Conservation (phyloP, 2,888 invertebrate species). For the Acleris laterana region DNA sequence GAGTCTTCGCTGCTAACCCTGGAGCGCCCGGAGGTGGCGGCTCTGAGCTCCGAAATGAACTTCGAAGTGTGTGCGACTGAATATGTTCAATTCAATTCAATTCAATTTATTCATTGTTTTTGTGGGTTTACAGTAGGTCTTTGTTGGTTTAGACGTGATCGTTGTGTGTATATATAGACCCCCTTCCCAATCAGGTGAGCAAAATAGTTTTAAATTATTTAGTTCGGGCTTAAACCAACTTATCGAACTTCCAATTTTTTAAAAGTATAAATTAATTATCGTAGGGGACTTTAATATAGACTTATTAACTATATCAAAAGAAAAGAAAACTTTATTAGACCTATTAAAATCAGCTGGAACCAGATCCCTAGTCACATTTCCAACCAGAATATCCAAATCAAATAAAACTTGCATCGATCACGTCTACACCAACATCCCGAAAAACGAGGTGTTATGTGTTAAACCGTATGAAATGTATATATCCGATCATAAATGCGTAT, state of each 20-base stretch:
- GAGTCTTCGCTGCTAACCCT: conserved; percentile 11
- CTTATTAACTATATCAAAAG: not conserved
- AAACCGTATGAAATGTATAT: too few relatives aligned
- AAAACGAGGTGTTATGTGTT: too few relatives aligned
- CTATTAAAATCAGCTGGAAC: not conserved
- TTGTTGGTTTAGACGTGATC: conserved; percentile 16
- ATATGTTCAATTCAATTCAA: too few relatives aligned
- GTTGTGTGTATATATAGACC: conserved; percentile 6
- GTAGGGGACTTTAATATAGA: not conserved
- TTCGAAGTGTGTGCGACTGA: conserved; percentile 9
- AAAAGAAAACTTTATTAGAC: not conserved
- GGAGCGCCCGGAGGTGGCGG: conserved; percentile 7
- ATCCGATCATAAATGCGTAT: not conserved
- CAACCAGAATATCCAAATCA: not conserved
- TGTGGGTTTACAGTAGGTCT: too few relatives aligned
- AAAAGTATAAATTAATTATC: not conserved
- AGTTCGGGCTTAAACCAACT: not conserved
- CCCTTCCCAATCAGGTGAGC: not conserved
- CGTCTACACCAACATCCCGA: too few relatives aligned
- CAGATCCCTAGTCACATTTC: not conserved
- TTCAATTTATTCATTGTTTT: too few relatives aligned
- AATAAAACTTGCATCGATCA: not conserved
- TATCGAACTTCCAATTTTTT: not conserved
- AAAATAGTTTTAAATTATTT: not conserved
- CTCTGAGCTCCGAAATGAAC: not conserved